These are phyloP conservation scores for Origma solitaria DNA, from an alignment of 2,113 vertebrate species.

Conservation along the genomic window DNA sequence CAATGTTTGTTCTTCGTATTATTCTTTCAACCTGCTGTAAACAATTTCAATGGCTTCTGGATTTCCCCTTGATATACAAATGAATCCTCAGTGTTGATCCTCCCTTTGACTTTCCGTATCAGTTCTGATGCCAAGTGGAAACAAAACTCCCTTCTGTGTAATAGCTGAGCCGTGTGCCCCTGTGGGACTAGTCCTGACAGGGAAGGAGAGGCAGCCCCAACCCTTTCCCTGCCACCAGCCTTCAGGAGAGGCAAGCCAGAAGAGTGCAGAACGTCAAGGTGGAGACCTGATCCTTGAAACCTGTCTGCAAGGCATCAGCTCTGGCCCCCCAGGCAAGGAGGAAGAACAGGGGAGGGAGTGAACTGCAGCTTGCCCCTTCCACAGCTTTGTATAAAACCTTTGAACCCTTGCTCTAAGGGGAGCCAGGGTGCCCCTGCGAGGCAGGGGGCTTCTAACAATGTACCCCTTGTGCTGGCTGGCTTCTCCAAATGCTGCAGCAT, in stretches of 20 bases:
- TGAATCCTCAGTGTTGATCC: neutral
- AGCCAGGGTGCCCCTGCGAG: neutral
- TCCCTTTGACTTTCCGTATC: neutral
- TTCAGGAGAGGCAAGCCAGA: neutral
- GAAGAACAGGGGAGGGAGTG: neutral
- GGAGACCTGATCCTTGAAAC: neutral
- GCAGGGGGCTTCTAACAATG: constrained; percentile 38
- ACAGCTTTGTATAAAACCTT: neutral
- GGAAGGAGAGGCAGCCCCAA: neutral
- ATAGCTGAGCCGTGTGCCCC: neutral
- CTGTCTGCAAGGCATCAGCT: neutral
- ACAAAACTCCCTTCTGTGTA: constrained; percentile 11
- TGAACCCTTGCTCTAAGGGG: constrained; percentile 38
- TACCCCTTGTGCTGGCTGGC: neutral
- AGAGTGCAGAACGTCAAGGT: neutral
- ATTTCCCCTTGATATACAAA: constrained; percentile 41
- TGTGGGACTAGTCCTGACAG: neutral
- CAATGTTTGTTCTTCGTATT: neutral
- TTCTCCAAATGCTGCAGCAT: neutral
- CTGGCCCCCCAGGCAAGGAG: neutral
- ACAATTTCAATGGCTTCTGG: constrained; percentile 22
- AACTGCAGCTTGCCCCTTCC: neutral
- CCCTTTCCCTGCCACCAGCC: neutral
- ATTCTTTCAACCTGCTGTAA: constrained; percentile 33
- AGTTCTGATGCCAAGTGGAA: constrained; percentile 28